phyloP scores from a whole-genome alignment of 2,113 vertebrate genomes.

The Pogonocichla stellata region DNA sequence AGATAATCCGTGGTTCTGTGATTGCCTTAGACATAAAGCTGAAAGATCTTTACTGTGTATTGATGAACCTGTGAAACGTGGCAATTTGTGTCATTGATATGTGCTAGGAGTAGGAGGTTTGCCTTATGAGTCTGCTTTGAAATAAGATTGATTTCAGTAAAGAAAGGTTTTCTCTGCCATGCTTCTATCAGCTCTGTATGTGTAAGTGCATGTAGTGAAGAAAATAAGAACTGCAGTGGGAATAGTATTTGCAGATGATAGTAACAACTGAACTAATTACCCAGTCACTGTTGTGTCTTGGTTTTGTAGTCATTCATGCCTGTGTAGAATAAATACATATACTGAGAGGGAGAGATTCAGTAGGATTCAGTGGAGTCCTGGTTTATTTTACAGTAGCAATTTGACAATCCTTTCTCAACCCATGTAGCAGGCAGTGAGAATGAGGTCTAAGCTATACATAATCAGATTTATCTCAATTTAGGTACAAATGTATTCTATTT shows the following conservation, averaged over 20 bases:
- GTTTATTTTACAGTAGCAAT: not conserved
- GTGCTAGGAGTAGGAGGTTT: not conserved
- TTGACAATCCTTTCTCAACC: not conserved
- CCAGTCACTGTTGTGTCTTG: not conserved
- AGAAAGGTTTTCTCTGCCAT: not conserved
- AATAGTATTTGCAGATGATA: not conserved
- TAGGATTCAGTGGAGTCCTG: not conserved
- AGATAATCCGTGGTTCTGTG: not conserved
- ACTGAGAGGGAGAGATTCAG: not conserved
- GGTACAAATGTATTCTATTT: not conserved
- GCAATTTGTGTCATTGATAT: not conserved
- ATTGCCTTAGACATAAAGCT: not conserved
- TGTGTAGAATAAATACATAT: not conserved
- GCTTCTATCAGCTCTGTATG: not conserved
- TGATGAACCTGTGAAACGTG: not conserved
- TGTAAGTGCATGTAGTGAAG: not conserved
- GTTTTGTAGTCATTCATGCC: not conserved
- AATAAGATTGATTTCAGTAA: not conserved
- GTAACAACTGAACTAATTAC: not conserved
- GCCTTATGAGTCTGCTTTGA: not conserved
- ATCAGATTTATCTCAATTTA: slow-evolving; percentile 1
- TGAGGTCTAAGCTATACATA: not conserved
- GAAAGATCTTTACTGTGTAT: not conserved
- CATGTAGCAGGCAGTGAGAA: not conserved
- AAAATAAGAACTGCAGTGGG: not conserved